Conservation (phyloP, 2,797 vertebrate genomes). For the Geotrypetes seraphini region DNA sequence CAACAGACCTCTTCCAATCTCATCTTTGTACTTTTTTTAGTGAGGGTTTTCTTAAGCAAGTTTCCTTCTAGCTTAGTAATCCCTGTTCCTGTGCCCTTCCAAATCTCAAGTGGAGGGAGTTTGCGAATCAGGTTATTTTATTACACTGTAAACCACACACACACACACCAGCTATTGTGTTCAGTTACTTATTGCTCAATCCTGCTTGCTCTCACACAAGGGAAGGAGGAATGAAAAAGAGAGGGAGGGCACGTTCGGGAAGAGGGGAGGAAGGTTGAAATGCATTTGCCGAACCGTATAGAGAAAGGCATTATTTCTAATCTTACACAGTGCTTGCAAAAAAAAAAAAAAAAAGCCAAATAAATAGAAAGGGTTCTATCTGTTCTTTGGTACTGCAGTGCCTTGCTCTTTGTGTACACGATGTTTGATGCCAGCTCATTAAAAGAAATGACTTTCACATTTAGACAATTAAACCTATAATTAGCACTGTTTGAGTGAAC, state of each 20-base stretch:
- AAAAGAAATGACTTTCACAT: slow-evolving; percentile 30
- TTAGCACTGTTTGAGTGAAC: slow-evolving; percentile 23
- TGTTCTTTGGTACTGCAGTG: slow-evolving; percentile 12
- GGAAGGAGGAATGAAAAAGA: slow-evolving; percentile 18
- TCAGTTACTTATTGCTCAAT: slow-evolving; percentile 41
- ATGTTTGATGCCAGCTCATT: slow-evolving; percentile 24
- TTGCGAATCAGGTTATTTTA: slow-evolving; percentile 42
- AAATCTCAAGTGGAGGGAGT: slow-evolving; percentile 49
- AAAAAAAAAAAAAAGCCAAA: too few species aligned
- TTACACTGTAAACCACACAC: slow-evolving; percentile 32
- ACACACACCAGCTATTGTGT: slow-evolving; percentile 38
- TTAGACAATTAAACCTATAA: slow-evolving; percentile 28
- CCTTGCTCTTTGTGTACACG: slow-evolving; percentile 21
- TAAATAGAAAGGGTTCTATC: too few species aligned
- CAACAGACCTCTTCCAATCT: too few species aligned
- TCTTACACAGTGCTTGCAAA: slow-evolving; percentile 24
- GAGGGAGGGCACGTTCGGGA: slow-evolving; percentile 40
- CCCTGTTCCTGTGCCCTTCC: slow-evolving; percentile 19
- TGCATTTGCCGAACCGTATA: slow-evolving; percentile 38
- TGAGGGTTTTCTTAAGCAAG: too few species aligned
- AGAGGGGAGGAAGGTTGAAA: slow-evolving; percentile 45
- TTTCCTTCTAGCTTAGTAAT: too few species aligned
- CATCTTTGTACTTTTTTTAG: too few species aligned
- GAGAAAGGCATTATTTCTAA: slow-evolving; percentile 32
- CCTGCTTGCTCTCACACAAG: slow-evolving; percentile 33